Percentiles rank a stretch among this genome's conserved stretches.
phyloP scores from a whole-genome alignment of 1,140 invertebrate genomes.

The Chrysoperla carnea region DNA sequence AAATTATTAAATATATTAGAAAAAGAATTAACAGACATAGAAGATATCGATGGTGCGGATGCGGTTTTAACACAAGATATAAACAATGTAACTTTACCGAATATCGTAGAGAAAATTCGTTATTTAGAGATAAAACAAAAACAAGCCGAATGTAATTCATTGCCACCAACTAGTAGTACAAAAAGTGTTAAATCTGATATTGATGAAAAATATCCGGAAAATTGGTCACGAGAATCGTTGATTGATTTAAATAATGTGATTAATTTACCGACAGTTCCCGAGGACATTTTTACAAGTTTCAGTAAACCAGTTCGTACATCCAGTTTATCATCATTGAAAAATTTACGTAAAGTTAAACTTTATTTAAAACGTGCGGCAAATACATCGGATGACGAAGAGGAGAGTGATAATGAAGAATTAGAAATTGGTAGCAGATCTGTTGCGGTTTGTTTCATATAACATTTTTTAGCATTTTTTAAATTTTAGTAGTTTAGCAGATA shows the following conservation, averaged over 20 bases:
- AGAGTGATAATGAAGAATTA: conserved; percentile 17
- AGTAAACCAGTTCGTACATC: conserved; percentile 18
- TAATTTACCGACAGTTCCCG: conserved; percentile 23
- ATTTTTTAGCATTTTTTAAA: too few relatives aligned
- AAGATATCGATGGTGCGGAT: conserved; percentile 2
- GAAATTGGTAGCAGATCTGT: not conserved
- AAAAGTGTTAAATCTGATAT: conserved; percentile 18
- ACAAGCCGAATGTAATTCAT: conserved; percentile 3
- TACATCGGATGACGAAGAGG: conserved; percentile 20
- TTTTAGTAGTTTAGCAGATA: too few relatives aligned
- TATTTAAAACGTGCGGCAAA: conserved; percentile 21
- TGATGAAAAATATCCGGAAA: conserved; percentile 25
- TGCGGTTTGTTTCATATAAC: too few relatives aligned
- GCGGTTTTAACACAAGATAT: conserved; percentile 1
- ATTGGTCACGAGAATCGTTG: conserved; percentile 21
- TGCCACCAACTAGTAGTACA: conserved; percentile 10
- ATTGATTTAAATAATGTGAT: conserved; percentile 21
- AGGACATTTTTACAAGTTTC: conserved; percentile 23
- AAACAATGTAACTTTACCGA: not conserved
- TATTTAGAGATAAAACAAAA: conserved; percentile 17
- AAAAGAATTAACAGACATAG: conserved; percentile 1
- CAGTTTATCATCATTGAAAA: conserved; percentile 23
- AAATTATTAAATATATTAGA: conserved; percentile 4
- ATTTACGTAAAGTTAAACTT: conserved; percentile 22
- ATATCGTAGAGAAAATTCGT: conserved; percentile 15